Evolutionary conservation across 2,797 vertebrate species (phyloP).

Genomic region (Ceryle rudis): DNA sequence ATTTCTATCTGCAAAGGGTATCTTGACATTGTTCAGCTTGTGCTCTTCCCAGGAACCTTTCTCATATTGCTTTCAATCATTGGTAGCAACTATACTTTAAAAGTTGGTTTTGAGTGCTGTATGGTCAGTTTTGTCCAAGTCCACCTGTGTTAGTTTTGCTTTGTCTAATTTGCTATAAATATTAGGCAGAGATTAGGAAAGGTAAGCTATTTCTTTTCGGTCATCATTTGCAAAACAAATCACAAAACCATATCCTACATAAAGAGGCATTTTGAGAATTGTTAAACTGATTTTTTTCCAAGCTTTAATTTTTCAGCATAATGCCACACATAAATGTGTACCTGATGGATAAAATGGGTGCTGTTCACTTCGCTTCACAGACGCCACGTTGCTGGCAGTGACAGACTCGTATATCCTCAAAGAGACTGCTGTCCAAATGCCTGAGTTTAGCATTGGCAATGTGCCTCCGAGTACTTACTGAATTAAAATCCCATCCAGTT

Average conservation of each 20-base stretch:
- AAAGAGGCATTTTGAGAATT: not conserved
- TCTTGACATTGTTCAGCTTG: not conserved
- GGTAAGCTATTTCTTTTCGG: not conserved
- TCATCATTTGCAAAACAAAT: not conserved
- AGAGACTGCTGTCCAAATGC: not conserved
- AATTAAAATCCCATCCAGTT: not conserved
- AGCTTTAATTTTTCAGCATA: not conserved
- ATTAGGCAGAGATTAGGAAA: not conserved
- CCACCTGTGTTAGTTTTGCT: not conserved
- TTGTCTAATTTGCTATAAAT: not conserved
- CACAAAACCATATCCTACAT: not conserved
- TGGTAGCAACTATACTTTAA: not conserved
- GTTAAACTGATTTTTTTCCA: not conserved
- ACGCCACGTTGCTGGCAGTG: not conserved
- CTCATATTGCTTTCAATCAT: not conserved
- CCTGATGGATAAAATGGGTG: not conserved
- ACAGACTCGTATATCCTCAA: rapidly evolving
- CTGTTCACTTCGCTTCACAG: not conserved
- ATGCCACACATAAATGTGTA: rapidly evolving
- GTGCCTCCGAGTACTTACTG: rapidly evolving
- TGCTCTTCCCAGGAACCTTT: not conserved
- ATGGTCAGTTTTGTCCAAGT: not conserved
- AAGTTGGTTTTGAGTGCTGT: not conserved
- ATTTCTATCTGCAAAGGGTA: slow-evolving; percentile 35
- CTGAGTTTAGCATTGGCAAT: not conserved